Percentiles rank a stretch among this genome's conserved stretches.
phyloP scores from a whole-genome alignment of 1,140 invertebrate genomes.

The Cyrtorhinus lividipennis region DNA sequence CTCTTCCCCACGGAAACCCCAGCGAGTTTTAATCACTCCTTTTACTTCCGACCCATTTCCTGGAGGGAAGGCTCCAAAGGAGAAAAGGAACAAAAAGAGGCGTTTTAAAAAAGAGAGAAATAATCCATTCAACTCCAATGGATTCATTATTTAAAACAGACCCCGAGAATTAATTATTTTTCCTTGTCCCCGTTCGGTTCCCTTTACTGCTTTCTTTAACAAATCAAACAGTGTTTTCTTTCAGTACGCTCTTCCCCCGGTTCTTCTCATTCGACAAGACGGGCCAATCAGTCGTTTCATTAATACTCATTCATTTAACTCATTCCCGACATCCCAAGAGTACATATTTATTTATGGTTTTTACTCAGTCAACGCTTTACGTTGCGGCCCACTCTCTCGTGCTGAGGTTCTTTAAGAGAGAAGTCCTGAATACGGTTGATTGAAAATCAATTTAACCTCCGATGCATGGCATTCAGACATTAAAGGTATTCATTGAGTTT shows the following conservation, averaged over 20 bases:
- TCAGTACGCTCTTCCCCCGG: neutral
- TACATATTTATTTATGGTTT: too few species aligned
- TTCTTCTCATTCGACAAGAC: neutral
- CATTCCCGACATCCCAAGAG: too few species aligned
- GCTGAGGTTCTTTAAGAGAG: too few species aligned
- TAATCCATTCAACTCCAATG: constrained; percentile 1
- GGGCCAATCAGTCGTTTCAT: neutral
- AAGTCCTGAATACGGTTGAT: too few species aligned
- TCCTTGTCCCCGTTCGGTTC: neutral
- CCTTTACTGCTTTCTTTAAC: neutral
- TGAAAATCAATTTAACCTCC: too few species aligned
- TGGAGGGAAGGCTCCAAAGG: neutral
- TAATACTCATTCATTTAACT: neutral
- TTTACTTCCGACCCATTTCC: constrained; percentile 6
- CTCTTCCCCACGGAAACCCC: neutral
- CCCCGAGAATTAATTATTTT: neutral
- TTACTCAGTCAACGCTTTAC: neutral
- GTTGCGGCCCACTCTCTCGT: too few species aligned
- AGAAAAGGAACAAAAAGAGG: neutral
- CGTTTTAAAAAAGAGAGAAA: neutral
- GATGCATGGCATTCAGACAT: too few species aligned
- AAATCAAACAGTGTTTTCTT: neutral
- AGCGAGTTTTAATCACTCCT: constrained; percentile 5
- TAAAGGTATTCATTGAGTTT: too few species aligned
- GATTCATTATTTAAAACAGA: constrained; percentile 1